phyloP scores from a whole-genome alignment of 2,113 vertebrate genomes.

The Arvicanthis niloticus region DNA sequence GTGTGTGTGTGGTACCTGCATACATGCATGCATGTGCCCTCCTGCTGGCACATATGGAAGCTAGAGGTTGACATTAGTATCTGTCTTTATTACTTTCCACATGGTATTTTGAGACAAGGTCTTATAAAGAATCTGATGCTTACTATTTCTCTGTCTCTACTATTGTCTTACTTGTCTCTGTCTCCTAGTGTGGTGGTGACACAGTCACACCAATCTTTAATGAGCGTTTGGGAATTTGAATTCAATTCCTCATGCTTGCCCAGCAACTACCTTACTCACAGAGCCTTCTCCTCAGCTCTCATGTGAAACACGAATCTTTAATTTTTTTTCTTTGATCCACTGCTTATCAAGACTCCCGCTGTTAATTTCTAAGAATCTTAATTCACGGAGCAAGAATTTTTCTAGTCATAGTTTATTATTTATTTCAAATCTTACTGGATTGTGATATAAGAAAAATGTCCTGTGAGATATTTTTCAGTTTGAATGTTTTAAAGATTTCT shows the following conservation, averaged over 20 bases:
- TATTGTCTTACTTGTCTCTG: not conserved
- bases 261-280: not conserved
- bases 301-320: not conserved
- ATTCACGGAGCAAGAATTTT: conserved; percentile 49
- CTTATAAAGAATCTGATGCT: not conserved
- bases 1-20: not conserved
- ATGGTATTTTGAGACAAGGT: not conserved
- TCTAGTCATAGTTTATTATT: conserved; percentile 43
- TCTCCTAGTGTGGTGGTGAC: not conserved
- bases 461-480: conserved; percentile 49
- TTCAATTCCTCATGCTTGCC: not conserved
- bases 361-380: conserved; percentile 56
- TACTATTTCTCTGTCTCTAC: not conserved
- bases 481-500: conserved; percentile 50
- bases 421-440: conserved; percentile 25
- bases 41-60: not conserved
- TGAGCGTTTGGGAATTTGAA: not conserved
- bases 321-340: not conserved
- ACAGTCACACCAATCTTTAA: not conserved
- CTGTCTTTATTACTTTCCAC: not conserved
- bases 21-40: not conserved
- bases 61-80: not conserved
- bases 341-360: not conserved
- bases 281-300: not conserved
- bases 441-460: conserved; percentile 34